Evolutionary conservation across 2,113 vertebrate genomes (phyloP).

Genomic region (Dasyurus viverrinus): DNA sequence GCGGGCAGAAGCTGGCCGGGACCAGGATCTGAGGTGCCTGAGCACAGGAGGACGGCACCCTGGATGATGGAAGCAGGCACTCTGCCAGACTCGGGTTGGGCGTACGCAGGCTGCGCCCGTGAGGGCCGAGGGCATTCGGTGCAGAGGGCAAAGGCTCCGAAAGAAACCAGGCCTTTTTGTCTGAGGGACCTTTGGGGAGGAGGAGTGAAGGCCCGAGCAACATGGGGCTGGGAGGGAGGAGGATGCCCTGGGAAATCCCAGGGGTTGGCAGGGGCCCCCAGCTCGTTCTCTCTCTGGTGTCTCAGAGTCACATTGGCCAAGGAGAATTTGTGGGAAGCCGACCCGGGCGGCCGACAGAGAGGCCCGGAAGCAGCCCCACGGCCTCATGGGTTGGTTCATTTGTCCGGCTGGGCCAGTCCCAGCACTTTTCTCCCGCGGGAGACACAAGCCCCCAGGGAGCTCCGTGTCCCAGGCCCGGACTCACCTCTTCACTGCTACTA

Average conservation of each 20-base stretch:
- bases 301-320: neutral
- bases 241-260: neutral
- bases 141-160: neutral
- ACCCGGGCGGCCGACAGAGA: neutral
- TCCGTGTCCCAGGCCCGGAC: rapidly evolving
- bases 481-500: slow-evolving; percentile 83
- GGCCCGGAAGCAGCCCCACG: neutral
- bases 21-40: neutral
- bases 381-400: neutral
- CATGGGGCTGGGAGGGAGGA: neutral
- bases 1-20: neutral
- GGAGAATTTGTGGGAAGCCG: rapidly evolving
- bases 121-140: neutral
- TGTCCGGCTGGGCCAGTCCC: rapidly evolving
- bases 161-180: neutral
- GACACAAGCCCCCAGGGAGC: rapidly evolving
- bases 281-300: neutral
- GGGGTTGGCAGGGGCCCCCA: neutral
- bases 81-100: neutral
- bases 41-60: neutral
- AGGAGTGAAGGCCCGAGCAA: neutral
- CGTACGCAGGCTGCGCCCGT: neutral
- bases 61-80: neutral
- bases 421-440: rapidly evolving
- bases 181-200: neutral